Evolutionary conservation across 2,888 invertebrate genomes (phyloP), one percentile per base, ranked within the genome.

Genomic region (Labia minor): DNA sequence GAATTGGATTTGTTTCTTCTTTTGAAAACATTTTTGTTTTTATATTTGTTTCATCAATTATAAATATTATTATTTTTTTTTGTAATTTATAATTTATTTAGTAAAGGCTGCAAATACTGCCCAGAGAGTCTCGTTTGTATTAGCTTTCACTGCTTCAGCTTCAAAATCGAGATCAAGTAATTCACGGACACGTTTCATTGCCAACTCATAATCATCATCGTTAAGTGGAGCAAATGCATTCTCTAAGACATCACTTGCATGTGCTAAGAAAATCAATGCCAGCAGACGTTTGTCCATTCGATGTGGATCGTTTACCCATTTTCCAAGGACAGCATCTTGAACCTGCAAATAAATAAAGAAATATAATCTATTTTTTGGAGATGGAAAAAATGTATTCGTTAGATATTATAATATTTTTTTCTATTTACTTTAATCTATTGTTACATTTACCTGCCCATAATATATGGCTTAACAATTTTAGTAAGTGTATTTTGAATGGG

Each of bases 201-300:
- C 99, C 73, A 98, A 82, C 80, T 98, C 97, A 77, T 98, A 98
- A 80, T 97, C 97, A 75, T 97, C 96, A 74, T 95, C 95, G 65
- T 92, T 92, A 11, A 99, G 84, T 1, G 98, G 96, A 19, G 96
- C 95, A 79, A 99, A 99, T 66, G 99, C 99, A 80, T 99, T 99
- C 81, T 99, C 99, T 67, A 99, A 83, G 20, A 99, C 99, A 79
- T 99, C 99, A 66, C 96, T 95, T 8, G 97, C 95, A 78, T 99
- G 97, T 21, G 98, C 96, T 73, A 99, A 82, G 79, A 95, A 91
- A 76, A 99, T 87, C 69, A 99, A 83, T 63, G 97, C 91, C 74
- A 99, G 80, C 77, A 94, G 89, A 67, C 98, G 86, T 78, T 91
- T 93, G 78, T 99, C 97, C 86, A 99, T 98, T 73, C 97, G 89